These are phyloP conservation scores for Leptopilina myrica DNA, from an alignment of 2,888 invertebrate genomes.

Conservation along the genomic window DNA sequence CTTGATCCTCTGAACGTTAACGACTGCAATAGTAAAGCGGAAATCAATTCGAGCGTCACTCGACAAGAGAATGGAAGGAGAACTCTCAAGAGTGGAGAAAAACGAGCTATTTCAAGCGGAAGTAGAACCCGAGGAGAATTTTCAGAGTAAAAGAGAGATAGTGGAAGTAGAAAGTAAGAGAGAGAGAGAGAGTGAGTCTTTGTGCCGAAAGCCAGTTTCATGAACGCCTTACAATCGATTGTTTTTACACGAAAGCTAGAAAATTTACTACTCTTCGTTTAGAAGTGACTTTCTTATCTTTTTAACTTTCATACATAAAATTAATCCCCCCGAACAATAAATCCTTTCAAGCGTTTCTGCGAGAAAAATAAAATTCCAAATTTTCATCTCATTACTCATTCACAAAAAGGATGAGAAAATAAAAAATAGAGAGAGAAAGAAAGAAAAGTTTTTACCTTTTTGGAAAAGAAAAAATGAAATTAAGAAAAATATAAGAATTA, in stretches of 20 bases:
- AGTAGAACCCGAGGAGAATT: conserved; percentile 32
- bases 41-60: conserved; percentile 54
- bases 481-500: no score
- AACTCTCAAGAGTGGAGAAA: conserved; percentile 48
- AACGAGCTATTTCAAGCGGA: conserved; percentile 53
- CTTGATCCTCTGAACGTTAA: conserved; percentile 54
- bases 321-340: background rate
- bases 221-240: conserved; percentile 30
- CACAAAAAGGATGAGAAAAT: no score
- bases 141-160: conserved; percentile 10
- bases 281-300: conserved; percentile 12
- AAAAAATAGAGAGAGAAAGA: no score
- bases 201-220: conserved; percentile 20
- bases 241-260: conserved; percentile 28
- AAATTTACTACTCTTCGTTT: conserved; percentile 22
- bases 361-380: background rate
- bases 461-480: no score
- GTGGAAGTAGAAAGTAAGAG: no score
- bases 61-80: conserved; percentile 28
- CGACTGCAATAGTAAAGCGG: conserved; percentile 53
- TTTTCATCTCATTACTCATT: background rate
- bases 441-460: no score
- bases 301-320: conserved; percentile 10
- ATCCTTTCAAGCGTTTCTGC: background rate
- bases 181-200: background rate